Evolutionary conservation across 2,113 vertebrate species (phyloP).

Genomic region (Oryctolagus cuniculus): mOryCun1.1 NC_091434.1:155789001-155789500

Average conservation of each 20-base stretch:
- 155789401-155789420: not conserved
- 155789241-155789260: conserved; percentile 80
- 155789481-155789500: conserved; percentile 37
- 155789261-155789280: conserved; percentile 81
- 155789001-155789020: not conserved
- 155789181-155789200: conserved; percentile 77
- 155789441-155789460: conserved; percentile 39
- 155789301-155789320: conserved; percentile 65
- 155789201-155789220: conserved; percentile 70
- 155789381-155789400: conserved; percentile 44
- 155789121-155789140: conserved; percentile 11
- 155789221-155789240: conserved; percentile 73
- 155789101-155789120: conserved; percentile 45
- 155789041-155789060: not conserved
- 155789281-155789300: conserved; percentile 74
- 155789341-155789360: conserved; percentile 78
- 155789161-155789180: conserved; percentile 56
- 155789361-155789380: conserved; percentile 64
- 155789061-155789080: conserved; percentile 38
- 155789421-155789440: not conserved
- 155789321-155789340: conserved; percentile 73
- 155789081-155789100: conserved; percentile 15
- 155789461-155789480: not conserved
- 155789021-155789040: not conserved
- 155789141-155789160: conserved; percentile 45